These are phyloP conservation scores for Bellardia bayeri DNA, from an alignment of 2,888 invertebrate genomes.

Conservation along the genomic window DNA sequence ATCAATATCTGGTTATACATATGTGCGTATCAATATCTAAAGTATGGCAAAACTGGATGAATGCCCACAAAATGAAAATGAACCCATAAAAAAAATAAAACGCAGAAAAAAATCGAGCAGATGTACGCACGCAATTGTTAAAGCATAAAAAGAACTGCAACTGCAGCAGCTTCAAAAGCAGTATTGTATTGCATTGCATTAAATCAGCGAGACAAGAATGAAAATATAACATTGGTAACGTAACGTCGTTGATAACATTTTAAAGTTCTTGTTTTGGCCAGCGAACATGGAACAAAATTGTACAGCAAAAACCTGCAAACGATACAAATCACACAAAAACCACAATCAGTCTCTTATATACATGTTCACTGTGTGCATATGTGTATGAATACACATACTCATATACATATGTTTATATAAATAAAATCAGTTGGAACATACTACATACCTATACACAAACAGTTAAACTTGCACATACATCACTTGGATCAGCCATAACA, in stretches of 20 bases:
- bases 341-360: constrained; percentile 66
- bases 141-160: constrained; percentile 35
- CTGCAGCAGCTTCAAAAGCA: constrained; percentile 8
- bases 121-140: constrained; percentile 66
- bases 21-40: constrained; percentile 56
- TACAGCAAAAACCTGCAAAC: constrained; percentile 66
- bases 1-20: constrained; percentile 52
- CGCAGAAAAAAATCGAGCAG: constrained; percentile 51
- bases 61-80: constrained; percentile 60
- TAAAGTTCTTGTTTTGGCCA: constrained; percentile 15
- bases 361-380: background rate
- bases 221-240: constrained; percentile 59
- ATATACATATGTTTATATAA: background rate
- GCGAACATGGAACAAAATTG: constrained; percentile 25
- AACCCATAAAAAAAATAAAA: constrained; percentile 37
- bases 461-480: constrained; percentile 38
- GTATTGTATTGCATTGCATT: constrained; percentile 62
- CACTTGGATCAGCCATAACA: constrained; percentile 44
- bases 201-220: constrained; percentile 70
- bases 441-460: background rate
- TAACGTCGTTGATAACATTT: constrained; percentile 63
- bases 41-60: constrained; percentile 48
- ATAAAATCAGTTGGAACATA: constrained; percentile 1
- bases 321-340: constrained; percentile 73
- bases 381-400: background rate